Percentiles rank a stretch among this genome's conserved stretches.
Conservation (phyloP, 2,888 invertebrate genomes). For the Tricholauxania praeusta region DNA sequence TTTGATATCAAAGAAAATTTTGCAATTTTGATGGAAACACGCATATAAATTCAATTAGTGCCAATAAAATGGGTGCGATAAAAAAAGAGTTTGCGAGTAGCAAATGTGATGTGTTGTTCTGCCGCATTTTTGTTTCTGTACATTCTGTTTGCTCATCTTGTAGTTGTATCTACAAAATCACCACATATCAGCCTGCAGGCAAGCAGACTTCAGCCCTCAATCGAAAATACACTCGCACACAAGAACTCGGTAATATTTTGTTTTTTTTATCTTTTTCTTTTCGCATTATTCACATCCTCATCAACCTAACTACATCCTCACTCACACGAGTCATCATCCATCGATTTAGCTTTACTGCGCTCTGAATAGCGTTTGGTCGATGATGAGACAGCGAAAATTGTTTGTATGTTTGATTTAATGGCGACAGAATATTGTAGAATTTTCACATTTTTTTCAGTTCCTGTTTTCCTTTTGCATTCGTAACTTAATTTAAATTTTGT, state of each 20-base stretch:
- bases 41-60: too few species aligned
- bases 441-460: not conserved
- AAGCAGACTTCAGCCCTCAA: constrained; percentile 3
- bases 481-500: constrained; percentile 20
- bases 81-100: too few species aligned
- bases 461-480: too few species aligned
- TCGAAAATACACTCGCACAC: not conserved
- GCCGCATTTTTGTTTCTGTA: not conserved
- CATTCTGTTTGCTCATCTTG: too few species aligned
- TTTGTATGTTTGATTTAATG: constrained; percentile 30
- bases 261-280: constrained; percentile 23
- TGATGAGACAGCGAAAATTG: constrained; percentile 22
- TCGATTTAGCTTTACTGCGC: not conserved
- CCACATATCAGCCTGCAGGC: not conserved
- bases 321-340: not conserved
- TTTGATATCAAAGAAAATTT: too few species aligned
- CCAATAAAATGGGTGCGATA: too few species aligned
- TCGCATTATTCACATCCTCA: constrained; percentile 17
- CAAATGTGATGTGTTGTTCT: too few species aligned
- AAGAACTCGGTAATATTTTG: too few species aligned
- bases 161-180: too few species aligned
- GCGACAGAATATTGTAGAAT: not conserved
- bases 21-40: too few species aligned
- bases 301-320: not conserved
- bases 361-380: constrained; percentile 8